These are phyloP conservation scores for Hylaea fasciaria DNA, from an alignment of 2,888 invertebrate genomes.

Conservation along the genomic window DNA sequence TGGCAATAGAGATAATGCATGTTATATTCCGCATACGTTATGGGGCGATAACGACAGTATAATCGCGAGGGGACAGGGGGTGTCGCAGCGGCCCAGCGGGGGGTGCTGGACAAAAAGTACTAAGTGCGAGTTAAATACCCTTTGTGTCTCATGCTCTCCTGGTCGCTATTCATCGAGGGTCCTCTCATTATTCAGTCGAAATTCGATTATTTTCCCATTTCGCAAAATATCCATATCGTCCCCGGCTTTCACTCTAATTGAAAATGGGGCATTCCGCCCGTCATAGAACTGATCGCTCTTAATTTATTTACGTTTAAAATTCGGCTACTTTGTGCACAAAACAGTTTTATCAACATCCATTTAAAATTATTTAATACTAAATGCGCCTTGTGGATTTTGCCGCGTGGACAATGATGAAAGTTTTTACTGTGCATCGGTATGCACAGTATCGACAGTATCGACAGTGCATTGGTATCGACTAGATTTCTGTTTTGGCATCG, in stretches of 20 bases:
- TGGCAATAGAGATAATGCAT: conserved; percentile 79
- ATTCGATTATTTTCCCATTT: conserved; percentile 85
- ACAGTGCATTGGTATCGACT: no score
- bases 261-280: conserved; percentile 71
- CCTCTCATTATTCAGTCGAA: conserved; percentile 83
- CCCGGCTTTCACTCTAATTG: conserved; percentile 82
- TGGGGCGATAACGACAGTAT: conserved; percentile 81
- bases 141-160: conserved; percentile 75
- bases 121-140: conserved; percentile 84
- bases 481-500: no score
- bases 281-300: conserved; percentile 64
- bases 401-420: no score
- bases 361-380: conserved; percentile 5
- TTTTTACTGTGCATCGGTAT: no score
- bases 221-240: conserved; percentile 83
- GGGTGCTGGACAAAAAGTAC: conserved; percentile 77
- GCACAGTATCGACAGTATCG: no score
- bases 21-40: conserved; percentile 82
- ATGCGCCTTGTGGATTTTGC: no score
- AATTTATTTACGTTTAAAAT: conserved; percentile 66
- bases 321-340: conserved; percentile 50
- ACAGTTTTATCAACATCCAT: conserved; percentile 44
- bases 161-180: conserved; percentile 77
- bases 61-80: conserved; percentile 65
- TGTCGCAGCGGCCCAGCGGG: conserved; percentile 57